Conservation (phyloP, 2,113 vertebrate genomes). For the Indicator maculatus region DNA sequence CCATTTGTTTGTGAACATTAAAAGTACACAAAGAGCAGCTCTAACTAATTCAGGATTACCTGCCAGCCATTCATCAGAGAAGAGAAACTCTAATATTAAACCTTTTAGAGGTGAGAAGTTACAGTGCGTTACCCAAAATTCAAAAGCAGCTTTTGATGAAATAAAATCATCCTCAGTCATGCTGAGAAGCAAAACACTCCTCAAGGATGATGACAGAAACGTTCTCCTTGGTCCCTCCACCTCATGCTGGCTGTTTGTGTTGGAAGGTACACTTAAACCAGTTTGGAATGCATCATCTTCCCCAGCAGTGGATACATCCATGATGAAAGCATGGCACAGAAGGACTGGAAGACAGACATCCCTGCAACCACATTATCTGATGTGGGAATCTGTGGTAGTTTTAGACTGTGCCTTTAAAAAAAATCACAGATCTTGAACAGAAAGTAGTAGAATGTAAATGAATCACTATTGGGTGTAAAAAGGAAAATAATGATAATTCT, state of each 20-base stretch:
- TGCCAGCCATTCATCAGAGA: background rate
- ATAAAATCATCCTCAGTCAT: background rate
- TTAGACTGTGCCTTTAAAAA: too few species aligned
- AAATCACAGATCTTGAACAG: too few species aligned
- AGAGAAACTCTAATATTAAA: background rate
- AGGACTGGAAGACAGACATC: background rate
- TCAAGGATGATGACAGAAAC: background rate
- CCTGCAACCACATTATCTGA: too few species aligned
- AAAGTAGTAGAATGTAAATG: too few species aligned
- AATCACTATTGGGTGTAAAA: too few species aligned
- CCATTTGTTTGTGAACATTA: background rate
- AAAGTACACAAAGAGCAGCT: background rate
- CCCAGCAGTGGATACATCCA: background rate
- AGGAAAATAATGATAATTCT: too few species aligned
- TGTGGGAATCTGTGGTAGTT: background rate
- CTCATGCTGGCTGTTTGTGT: background rate
- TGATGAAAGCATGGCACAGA: background rate
- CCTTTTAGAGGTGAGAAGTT: background rate
- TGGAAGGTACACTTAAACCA: background rate
- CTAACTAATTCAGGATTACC: background rate
- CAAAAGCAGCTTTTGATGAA: background rate
- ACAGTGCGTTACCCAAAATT: background rate
- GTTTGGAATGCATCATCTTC: background rate
- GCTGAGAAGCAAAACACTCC: background rate
- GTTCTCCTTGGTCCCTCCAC: background rate